Conservation (phyloP, 2,113 vertebrate species). For the Sturnus vulgaris region DNA sequence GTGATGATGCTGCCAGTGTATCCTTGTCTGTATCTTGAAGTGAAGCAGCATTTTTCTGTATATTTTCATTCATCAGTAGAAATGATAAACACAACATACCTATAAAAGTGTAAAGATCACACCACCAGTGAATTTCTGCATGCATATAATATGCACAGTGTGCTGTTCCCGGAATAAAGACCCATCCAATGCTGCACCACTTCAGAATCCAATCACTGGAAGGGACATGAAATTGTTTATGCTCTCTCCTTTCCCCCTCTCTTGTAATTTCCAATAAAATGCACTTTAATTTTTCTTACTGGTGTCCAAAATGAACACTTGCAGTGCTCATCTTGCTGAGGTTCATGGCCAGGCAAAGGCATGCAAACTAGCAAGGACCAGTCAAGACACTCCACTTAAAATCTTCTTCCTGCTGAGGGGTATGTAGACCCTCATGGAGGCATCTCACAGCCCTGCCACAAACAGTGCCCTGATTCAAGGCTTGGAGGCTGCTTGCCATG, state of each 20-base stretch:
- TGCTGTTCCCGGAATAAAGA: neutral
- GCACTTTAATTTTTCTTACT: neutral
- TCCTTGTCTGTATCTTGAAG: neutral
- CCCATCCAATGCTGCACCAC: neutral
- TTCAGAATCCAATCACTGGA: neutral
- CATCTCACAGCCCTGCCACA: neutral
- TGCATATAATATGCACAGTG: neutral
- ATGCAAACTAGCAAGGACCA: neutral
- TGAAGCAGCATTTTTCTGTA: neutral
- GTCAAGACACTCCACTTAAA: neutral
- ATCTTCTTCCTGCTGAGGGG: neutral
- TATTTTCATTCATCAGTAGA: neutral
- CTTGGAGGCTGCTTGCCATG: neutral
- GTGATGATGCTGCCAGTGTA: accelerated
- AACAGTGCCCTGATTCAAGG: neutral
- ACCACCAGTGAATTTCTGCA: neutral
- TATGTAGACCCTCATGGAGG: neutral
- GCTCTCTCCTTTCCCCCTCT: neutral
- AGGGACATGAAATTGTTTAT: neutral
- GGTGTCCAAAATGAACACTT: neutral
- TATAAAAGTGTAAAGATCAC: neutral
- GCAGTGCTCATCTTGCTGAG: neutral
- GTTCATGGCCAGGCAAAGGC: neutral
- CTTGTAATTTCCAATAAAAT: neutral
- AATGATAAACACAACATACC: neutral